A percentile compares a stretch with the other conserved stretches of the same genome.
phyloP scores from a whole-genome alignment of 1,140 invertebrate species.

The Micrasema longulum region DNA sequence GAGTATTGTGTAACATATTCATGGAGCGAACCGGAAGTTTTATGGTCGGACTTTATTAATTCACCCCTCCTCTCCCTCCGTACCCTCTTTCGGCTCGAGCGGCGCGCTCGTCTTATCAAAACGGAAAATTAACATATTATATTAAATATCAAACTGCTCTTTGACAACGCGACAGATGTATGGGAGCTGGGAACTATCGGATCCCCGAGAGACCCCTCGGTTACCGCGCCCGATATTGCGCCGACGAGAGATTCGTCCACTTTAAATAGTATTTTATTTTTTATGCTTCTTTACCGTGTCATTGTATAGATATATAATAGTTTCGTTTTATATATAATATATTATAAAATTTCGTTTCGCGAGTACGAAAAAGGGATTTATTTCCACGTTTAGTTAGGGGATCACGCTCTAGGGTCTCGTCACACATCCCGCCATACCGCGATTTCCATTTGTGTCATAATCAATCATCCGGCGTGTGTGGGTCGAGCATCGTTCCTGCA shows the following conservation, averaged over 20 bases:
- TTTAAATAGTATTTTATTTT: too few relatives aligned
- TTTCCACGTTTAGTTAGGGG: neutral
- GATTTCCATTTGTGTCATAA: neutral
- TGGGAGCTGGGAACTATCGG: conserved; percentile 7
- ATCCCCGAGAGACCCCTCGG: neutral
- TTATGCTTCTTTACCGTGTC: neutral
- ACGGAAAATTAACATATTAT: conserved; percentile 51
- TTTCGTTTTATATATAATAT: too few relatives aligned
- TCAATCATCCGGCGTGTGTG: neutral
- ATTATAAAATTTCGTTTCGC: too few relatives aligned
- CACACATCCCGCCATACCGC: too few relatives aligned
- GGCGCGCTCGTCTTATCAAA: conserved; percentile 46
- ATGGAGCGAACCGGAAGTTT: conserved; percentile 26
- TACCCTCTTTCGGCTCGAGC: neutral
- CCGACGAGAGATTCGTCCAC: neutral
- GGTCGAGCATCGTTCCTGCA: too few relatives aligned
- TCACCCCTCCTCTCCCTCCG: conserved; percentile 18
- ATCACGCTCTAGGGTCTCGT: neutral
- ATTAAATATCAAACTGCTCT: conserved; percentile 51
- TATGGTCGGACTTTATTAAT: conserved; percentile 51
- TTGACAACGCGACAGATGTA: conserved; percentile 44
- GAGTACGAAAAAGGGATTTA: neutral
- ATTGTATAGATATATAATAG: too few relatives aligned
- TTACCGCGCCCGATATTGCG: conserved; percentile 4
- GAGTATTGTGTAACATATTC: neutral